These are phyloP conservation scores for Cyanoramphus novaezelandiae DNA, from an alignment of 2,113 vertebrate species.

Conservation along the genomic window DNA sequence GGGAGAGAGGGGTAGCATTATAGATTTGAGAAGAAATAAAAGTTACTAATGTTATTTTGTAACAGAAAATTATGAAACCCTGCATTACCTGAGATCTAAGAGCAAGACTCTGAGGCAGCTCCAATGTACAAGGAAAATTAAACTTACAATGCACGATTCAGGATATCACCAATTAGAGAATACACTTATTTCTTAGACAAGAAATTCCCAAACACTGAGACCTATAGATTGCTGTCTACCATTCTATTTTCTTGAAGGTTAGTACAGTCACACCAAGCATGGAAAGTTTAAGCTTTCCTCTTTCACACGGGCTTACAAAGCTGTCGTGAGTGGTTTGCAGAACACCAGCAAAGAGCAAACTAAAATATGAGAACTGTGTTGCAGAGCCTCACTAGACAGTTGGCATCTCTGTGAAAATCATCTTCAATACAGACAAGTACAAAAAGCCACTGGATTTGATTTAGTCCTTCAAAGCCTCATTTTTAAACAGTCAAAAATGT, in stretches of 20 bases:
- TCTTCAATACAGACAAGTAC: background rate
- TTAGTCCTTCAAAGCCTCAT: background rate
- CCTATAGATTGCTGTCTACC: background rate
- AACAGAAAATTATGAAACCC: background rate
- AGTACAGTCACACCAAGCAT: background rate
- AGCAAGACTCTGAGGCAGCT: background rate
- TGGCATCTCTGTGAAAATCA: background rate
- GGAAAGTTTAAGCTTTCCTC: background rate
- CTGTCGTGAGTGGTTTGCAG: background rate
- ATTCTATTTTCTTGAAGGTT: background rate
- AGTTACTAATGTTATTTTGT: background rate
- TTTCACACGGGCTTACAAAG: background rate
- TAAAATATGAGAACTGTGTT: background rate
- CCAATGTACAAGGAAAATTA: background rate
- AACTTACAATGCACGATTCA: background rate
- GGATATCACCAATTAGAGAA: background rate
- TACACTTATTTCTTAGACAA: background rate
- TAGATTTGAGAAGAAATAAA: background rate
- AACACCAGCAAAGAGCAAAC: background rate
- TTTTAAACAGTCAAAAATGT: background rate
- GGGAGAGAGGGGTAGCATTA: accelerated
- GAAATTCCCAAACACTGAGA: background rate
- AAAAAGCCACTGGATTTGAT: background rate
- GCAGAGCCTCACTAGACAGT: background rate
- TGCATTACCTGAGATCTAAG: background rate